Evolutionary conservation across 2,113 vertebrate genomes (phyloP), one percentile per base, ranked within the genome.

Genomic region (Smithornis capensis): DNA sequence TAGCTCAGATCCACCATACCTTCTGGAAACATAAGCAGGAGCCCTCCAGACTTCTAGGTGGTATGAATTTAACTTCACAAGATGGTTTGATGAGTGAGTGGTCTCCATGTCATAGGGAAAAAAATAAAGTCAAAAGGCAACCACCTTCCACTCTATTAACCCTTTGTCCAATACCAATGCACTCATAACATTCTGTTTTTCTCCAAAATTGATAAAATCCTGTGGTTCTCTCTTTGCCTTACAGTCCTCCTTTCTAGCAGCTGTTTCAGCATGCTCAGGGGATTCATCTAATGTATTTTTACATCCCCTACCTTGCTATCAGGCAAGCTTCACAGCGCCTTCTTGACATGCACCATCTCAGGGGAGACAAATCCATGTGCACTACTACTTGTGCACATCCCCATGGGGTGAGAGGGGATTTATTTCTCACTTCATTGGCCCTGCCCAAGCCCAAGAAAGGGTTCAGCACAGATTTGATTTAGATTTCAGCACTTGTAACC

Each of bases 81-180:
- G 10, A 8, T 59, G 23, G 10, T 71, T 62, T 71, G 37, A 63
- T 52, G 42, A 37, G 21, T 2, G 1, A 62, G 52, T 38, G 19
- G 24, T 70, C 21, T 37, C 29, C 17, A 10, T 7, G 6, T 18
- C 25, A 75, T 0, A 56, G 10, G 0, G 0, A 42, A 83, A 83
- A 80, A 40, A 29, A 44, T 2, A 84, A 76, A 82, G 57, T 24
- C 31, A 70, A 42, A 70, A 68, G 21, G 50, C 31, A 70, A 29
- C 9, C 42, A 50, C 49, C 13, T 76, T 73, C 35, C 12, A 76
- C 18, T 16, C 70, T 64, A 19, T 37, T 73, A 88, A 83, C 17
- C 38, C 19, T 19, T 13, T 80, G 83, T 25, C n/a, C 18, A 45
- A 29, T 7, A 35, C 5, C 25, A 78, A 29, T 16, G 27, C 11